These are phyloP conservation scores for Suncus etruscus DNA, from an alignment of 2,113 vertebrate species.

Conservation along the genomic window DNA sequence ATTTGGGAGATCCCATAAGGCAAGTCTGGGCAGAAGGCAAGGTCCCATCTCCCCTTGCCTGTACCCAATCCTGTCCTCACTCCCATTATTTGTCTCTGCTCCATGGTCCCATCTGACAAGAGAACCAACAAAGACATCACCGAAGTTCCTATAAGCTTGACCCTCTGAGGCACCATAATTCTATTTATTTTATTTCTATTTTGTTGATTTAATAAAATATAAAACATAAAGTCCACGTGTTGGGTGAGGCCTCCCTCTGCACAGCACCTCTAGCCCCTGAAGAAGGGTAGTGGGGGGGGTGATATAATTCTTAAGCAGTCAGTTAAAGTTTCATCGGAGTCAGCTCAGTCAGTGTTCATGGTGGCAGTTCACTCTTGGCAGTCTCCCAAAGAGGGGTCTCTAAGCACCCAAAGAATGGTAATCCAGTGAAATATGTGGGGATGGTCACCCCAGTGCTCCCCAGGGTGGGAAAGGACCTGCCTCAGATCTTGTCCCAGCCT, in stretches of 20 bases:
- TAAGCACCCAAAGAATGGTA: fast-evolving
- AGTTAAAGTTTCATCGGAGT: no score
- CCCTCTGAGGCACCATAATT: neutral
- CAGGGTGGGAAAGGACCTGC: no score
- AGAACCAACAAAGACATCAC: neutral
- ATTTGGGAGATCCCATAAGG: neutral
- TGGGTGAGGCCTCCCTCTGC: no score
- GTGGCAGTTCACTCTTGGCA: no score
- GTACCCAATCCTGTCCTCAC: neutral
- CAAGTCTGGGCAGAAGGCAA: neutral
- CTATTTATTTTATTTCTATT: neutral
- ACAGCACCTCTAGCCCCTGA: no score
- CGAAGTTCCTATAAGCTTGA: neutral
- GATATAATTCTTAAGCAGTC: no score
- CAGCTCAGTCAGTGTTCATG: no score
- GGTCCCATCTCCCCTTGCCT: neutral
- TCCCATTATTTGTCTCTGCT: neutral
- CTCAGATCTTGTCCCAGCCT: neutral
- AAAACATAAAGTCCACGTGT: no score
- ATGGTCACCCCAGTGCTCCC: neutral
- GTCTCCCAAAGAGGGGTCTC: neutral
- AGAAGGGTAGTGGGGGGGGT: no score
- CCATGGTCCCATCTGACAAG: neutral
- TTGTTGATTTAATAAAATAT: no score
- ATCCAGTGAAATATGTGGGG: no score